Base-by-base conservation (phyloP, 2,797 vertebrate genomes). In the Chrysocyon brachyurus region DNA sequence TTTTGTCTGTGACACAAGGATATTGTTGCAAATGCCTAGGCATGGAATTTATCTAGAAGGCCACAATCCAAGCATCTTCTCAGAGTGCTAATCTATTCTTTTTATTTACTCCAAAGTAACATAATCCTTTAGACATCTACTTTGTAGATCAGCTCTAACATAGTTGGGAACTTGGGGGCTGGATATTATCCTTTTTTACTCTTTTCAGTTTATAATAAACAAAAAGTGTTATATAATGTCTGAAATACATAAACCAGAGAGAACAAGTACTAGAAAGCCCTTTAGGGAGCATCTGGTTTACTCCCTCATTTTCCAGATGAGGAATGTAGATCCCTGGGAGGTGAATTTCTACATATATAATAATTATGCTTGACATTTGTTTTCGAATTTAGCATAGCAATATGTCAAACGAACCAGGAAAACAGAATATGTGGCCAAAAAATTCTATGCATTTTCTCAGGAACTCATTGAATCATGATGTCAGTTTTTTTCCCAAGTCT, bases 341-440 rank as follows among this genome's bases (percentile, higher is more conserved):
- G 90, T 77, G 26, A 81, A 73, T 88, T 92, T 97, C 56, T 95
- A 72, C 46, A 90, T 85, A 52, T 72, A 95, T 85, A 85, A 87
- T 77, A 87, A 95, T 82, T 70, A 54, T 63, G 61, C 63, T 90
- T 92, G 92, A 87, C 91, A 88, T 96, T 96, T 91, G 54, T 85
- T 87, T 97, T 96, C 81, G 96, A 92, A 94, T 85, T 93, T 94
- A 91, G 96, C 88, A 70, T 87, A 61, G 91, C 70, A 56, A 52
- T 90, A 92, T 63, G 59, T 82, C 95, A 97, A 96, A 94, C 85
- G 61, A 94, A 72, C 54, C 82, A 72, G 87, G 87, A 73, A 94
- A 81, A 59, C 54, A 77, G 88, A 97, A 24, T 70, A 93, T 54
- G 85, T 46, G n/a, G 94, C 88, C 77, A 78, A 82, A 94, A 97